phyloP scores from a whole-genome alignment of 2,888 invertebrate species.

The Baccha elongata region DNA sequence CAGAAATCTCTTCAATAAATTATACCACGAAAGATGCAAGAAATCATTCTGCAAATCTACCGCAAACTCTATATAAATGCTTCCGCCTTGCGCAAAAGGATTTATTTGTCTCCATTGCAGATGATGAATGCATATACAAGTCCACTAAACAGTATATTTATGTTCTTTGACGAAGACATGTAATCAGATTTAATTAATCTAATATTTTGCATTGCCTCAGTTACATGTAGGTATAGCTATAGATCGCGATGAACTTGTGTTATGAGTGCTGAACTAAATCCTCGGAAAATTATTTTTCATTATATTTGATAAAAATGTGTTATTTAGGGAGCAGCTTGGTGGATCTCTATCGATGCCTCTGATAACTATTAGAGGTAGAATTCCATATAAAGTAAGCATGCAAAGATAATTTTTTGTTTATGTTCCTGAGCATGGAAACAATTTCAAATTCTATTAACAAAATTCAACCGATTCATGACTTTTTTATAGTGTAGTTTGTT shows the following conservation, averaged over 20 bases:
- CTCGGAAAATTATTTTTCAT: too few relatives aligned
- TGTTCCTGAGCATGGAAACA: too few relatives aligned
- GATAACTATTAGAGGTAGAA: too few relatives aligned
- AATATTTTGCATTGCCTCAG: slow-evolving; percentile 8
- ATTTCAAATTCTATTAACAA: too few relatives aligned
- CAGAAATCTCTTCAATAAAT: slow-evolving; percentile 64
- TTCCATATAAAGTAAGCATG: too few relatives aligned
- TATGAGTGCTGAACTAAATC: neutral
- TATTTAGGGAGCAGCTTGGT: too few relatives aligned
- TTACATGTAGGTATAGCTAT: too few relatives aligned
- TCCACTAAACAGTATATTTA: slow-evolving; percentile 31
- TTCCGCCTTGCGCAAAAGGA: slow-evolving; percentile 71
- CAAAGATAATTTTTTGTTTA: too few relatives aligned
- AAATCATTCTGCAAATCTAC: slow-evolving; percentile 42
- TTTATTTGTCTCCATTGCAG: slow-evolving; percentile 62
- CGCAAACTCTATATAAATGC: slow-evolving; percentile 23
- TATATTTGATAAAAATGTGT: too few relatives aligned
- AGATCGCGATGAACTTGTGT: slow-evolving; percentile 39
- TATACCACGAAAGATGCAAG: slow-evolving; percentile 63
- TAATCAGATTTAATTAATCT: slow-evolving; percentile 71
- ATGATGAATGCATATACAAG: slow-evolving; percentile 18
- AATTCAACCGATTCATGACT: too few relatives aligned
- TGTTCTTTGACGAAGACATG: slow-evolving; percentile 31
- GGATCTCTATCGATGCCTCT: too few relatives aligned
- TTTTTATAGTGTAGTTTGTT: too few relatives aligned